phyloP scores from a whole-genome alignment of 2,113 vertebrate species.

The Hippopotamus amphibius region DNA sequence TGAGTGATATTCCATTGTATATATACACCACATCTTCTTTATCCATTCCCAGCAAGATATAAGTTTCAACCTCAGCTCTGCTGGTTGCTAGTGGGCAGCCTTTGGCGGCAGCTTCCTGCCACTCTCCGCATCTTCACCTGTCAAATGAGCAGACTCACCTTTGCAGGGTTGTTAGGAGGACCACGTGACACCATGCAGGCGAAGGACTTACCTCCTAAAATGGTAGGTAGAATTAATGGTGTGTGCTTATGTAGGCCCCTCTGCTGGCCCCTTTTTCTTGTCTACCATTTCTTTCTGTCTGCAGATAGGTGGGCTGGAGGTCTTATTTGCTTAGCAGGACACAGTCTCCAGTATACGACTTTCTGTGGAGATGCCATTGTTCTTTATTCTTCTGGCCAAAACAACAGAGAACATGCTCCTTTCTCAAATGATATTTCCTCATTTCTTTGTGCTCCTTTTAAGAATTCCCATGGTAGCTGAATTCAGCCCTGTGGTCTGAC shows the following conservation, averaged over 20 bases:
- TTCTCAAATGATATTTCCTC: not conserved
- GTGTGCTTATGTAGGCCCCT: no score
- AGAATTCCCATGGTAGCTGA: not conserved
- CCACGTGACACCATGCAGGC: not conserved
- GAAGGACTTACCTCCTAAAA: not conserved
- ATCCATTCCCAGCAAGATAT: not conserved
- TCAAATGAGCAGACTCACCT: not conserved
- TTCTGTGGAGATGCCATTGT: not conserved
- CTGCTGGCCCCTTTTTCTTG: not conserved
- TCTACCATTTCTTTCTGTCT: not conserved
- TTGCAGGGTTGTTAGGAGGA: not conserved
- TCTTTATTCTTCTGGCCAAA: not conserved
- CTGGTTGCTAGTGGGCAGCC: rapidly evolving
- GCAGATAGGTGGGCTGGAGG: not conserved
- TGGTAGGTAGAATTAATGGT: not conserved
- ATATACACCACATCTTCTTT: not conserved
- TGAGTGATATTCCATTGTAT: not conserved
- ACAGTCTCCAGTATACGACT: not conserved
- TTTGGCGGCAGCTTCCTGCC: not conserved
- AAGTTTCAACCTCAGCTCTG: not conserved
- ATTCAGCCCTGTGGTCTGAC: conserved; percentile 5
- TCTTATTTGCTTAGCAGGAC: not conserved
- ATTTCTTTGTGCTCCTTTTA: not conserved
- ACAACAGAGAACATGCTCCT: not conserved
- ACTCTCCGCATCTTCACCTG: not conserved